Evolutionary conservation across 2,888 invertebrate genomes (phyloP), one percentile per base, ranked within the genome.

Genomic region (Gandaritis pyraliata): DNA sequence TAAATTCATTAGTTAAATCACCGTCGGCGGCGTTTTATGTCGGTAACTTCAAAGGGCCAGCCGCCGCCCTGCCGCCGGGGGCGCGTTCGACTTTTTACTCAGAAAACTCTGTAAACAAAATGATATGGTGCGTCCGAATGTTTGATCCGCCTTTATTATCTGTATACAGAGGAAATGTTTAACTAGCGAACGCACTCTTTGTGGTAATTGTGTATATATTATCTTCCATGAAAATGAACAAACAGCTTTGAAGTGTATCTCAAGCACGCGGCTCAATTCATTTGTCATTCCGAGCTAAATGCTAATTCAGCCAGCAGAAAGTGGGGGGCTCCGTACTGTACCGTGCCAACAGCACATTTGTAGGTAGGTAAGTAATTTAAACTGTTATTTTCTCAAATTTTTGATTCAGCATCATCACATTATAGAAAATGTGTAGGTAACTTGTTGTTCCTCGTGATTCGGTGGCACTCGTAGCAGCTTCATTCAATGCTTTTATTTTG

Each of bases 1-100:
- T 93, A 93, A 93, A 93, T 93, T 93, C 92, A 92, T 93, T 93
- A 93, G 92, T 92, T 88, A 92, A 92, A 92, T 92, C 90, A 90
- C 90, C 87, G 90, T 86, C 87, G 91, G 92, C 92, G 88, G 90
- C 90, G 85, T 87, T 91, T 91, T 88, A 87, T 91, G 92, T 91
- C 93, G 93, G 93, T 82, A 81, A 88, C 89, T 84, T 93, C 92
- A 93, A 93, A 92, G 90, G 85, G 78, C 76, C 80, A 72, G 73
- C 72, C 77, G 82, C 85, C 81, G 85, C 84, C 84, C 85, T 72
- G 83, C 86, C 85, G 78, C 87, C 86, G 78, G 86, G 89, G 88
- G 88, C 87, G 85, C 85, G 83, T 85, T 86, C 84, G 83, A 91
- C 84, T 91, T 92, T 92, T 91, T 91, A 91, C 90, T 87, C 81